Percentiles rank a stretch among this genome's conserved stretches.
Evolutionary conservation across 2,113 vertebrate genomes (phyloP).

Genomic region (Otolemur garnettii): DNA sequence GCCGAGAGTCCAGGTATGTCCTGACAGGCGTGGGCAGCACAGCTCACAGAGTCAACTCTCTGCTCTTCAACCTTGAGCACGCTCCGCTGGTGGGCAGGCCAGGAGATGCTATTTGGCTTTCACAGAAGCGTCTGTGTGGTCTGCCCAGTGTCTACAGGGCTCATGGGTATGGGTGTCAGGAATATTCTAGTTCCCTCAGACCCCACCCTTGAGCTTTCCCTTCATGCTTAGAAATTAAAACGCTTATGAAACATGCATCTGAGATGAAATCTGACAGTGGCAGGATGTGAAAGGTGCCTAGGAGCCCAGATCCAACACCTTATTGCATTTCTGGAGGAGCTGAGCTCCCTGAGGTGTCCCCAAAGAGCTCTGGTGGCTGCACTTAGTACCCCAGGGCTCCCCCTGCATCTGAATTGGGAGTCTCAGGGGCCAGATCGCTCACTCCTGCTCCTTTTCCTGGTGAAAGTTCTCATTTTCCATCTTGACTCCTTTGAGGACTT

Average conservation of each 20-base stretch:
- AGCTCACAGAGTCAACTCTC: accelerated
- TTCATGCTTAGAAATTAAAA: neutral
- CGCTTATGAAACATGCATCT: neutral
- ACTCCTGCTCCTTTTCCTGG: neutral
- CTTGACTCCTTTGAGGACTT: neutral
- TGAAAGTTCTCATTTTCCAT: neutral
- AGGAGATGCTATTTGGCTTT: neutral
- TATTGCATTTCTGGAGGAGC: neutral
- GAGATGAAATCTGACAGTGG: neutral
- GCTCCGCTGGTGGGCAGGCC: neutral
- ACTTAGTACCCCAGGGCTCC: neutral
- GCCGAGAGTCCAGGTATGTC: neutral
- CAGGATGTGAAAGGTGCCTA: neutral
- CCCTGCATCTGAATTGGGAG: neutral
- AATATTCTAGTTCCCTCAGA: no score
- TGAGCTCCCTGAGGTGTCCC: neutral
- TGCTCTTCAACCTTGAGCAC: neutral
- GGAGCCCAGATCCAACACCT: neutral
- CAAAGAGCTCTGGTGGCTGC: accelerated
- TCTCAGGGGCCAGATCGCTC: neutral
- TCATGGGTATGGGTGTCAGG: no score
- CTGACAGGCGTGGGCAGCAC: accelerated
- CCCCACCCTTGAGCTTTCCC: neutral
- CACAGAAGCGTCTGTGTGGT: no score
- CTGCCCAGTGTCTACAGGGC: no score